These are phyloP conservation scores for Metacarcinus magister DNA, from an alignment of 2,888 invertebrate species.

Conservation along the genomic window DNA sequence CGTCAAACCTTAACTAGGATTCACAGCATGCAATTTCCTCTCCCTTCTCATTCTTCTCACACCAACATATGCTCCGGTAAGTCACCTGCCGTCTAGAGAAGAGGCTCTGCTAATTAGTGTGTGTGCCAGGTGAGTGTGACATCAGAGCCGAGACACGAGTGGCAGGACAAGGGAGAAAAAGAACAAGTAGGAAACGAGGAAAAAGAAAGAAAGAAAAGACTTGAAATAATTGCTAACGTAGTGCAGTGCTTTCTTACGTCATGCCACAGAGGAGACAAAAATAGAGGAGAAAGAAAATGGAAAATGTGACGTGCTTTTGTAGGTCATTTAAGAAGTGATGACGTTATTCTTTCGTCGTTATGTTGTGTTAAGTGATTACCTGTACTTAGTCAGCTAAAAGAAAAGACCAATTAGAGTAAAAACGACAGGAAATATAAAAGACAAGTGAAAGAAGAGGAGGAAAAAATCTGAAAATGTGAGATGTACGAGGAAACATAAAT, in stretches of 20 bases:
- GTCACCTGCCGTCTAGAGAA: background rate
- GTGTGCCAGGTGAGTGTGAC: background rate
- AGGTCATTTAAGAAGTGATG: background rate
- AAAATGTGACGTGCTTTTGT: background rate
- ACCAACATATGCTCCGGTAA: background rate
- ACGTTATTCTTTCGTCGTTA: background rate
- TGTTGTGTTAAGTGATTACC: background rate
- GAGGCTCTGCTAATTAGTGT: background rate
- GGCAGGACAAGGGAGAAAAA: background rate
- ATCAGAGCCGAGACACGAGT: background rate
- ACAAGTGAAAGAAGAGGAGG: background rate
- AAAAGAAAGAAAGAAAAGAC: background rate
- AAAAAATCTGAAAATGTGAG: background rate
- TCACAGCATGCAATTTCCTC: background rate
- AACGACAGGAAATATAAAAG: background rate
- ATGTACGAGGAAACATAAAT: background rate
- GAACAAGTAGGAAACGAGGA: background rate
- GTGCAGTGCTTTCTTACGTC: background rate
- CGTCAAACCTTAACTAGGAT: background rate
- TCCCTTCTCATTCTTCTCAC: background rate
- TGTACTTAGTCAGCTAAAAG: too few relatives aligned
- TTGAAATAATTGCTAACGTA: constrained; percentile 9
- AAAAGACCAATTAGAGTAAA: too few relatives aligned
- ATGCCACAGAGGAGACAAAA: background rate
- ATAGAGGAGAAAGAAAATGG: background rate